A percentile compares a stretch with the other conserved stretches of the same genome.
phyloP scores from a whole-genome alignment of 1,140 invertebrate species.

The Alviniconcha marisindica region DNA sequence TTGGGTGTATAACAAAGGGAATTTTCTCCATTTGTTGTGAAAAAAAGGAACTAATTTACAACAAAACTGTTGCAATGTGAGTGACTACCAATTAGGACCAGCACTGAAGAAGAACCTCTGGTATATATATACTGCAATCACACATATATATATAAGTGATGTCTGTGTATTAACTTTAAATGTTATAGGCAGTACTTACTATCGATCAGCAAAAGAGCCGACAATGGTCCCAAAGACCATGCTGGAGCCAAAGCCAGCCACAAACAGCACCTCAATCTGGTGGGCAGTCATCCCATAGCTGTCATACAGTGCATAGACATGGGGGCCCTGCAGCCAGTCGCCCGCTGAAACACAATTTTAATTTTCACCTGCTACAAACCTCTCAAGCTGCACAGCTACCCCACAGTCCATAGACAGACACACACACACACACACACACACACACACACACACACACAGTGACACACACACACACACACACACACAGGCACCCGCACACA shows the following conservation, averaged over 20 bases:
- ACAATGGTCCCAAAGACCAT: constrained; percentile 82
- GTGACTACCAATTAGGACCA: no score
- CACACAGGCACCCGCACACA: neutral
- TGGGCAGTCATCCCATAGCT: constrained; percentile 82
- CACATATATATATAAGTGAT: no score
- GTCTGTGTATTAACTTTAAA: no score
- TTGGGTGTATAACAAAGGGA: no score
- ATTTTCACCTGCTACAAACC: no score
- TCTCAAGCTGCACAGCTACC: neutral
- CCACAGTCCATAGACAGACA: neutral
- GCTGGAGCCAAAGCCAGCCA: constrained; percentile 84
- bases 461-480: neutral
- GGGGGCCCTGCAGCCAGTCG: constrained; percentile 87
- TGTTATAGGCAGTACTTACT: constrained; percentile 71
- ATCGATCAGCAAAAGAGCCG: constrained; percentile 82
- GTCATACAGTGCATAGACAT: constrained; percentile 84
- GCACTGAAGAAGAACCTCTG: no score
- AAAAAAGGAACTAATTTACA: no score
- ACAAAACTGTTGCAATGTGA: no score
- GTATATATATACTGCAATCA: no score
- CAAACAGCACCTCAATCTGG: constrained; percentile 82
- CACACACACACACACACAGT: constrained; percentile 7
- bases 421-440: neutral
- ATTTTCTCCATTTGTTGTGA: no score
- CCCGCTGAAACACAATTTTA: constrained; percentile 77